A percentile compares a stretch with the other conserved stretches of the same genome.
Conservation (phyloP, 2,797 vertebrate species). For the Chaetodon trifasciatus region DNA sequence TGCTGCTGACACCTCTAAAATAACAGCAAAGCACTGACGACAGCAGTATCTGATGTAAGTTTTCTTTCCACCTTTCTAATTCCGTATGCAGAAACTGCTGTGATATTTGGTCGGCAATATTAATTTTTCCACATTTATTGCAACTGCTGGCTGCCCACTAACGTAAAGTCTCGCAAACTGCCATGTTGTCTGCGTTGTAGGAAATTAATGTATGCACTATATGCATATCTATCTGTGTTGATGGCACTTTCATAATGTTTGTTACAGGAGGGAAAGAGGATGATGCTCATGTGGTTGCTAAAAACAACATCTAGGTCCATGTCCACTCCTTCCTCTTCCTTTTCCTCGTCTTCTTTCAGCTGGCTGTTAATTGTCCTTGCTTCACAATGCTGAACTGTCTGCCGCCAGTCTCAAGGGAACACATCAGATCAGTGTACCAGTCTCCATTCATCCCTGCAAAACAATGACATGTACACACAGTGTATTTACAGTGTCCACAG, state of each 20-base stretch:
- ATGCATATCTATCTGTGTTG: neutral
- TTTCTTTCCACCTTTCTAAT: neutral
- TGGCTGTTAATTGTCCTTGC: constrained; percentile 27
- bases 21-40: neutral
- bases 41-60: neutral
- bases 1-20: constrained; percentile 9
- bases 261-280: neutral
- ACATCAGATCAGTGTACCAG: constrained; percentile 60
- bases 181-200: neutral
- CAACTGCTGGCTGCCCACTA: neutral
- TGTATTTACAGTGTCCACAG: neutral
- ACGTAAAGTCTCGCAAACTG: neutral
- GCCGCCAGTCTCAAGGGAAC: constrained; percentile 31
- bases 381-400: constrained; percentile 53
- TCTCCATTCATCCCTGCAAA: constrained; percentile 49
- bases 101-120: neutral
- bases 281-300: neutral
- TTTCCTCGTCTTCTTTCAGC: constrained; percentile 14
- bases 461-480: constrained; percentile 42
- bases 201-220: neutral
- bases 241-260: neutral
- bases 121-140: neutral
- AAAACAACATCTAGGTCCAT: constrained; percentile 2
- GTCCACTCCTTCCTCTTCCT: constrained; percentile 25
- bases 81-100: neutral